phyloP scores from a whole-genome alignment of 2,888 invertebrate genomes.

The Synanthedon formicaeformis region DNA sequence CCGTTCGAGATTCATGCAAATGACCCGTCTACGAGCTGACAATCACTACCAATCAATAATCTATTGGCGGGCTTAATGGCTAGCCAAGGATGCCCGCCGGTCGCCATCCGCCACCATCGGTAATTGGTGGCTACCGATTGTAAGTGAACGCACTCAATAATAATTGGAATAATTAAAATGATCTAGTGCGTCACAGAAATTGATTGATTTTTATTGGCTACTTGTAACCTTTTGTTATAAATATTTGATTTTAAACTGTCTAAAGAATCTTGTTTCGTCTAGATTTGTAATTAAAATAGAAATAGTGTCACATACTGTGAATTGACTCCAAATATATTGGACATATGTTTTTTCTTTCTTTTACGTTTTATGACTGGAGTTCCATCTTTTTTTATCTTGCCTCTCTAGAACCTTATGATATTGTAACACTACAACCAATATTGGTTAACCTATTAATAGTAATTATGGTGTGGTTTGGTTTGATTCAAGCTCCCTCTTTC shows the following conservation, averaged over 20 bases:
- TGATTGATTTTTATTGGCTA: slow-evolving; percentile 14
- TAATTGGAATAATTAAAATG: slow-evolving; percentile 59
- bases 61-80: slow-evolving; percentile 65
- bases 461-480: too few relatives aligned
- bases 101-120: slow-evolving; percentile 26
- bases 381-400: too few relatives aligned
- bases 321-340: too few relatives aligned
- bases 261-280: too few relatives aligned
- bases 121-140: slow-evolving; percentile 48
- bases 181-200: slow-evolving; percentile 20
- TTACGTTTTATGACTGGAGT: too few relatives aligned
- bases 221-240: not conserved
- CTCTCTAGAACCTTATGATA: too few relatives aligned
- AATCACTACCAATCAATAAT: slow-evolving; percentile 71
- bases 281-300: too few relatives aligned
- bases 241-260: not conserved
- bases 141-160: slow-evolving; percentile 48
- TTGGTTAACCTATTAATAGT: too few relatives aligned
- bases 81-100: slow-evolving; percentile 55
- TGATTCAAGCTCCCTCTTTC: too few relatives aligned
- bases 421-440: too few relatives aligned
- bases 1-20: slow-evolving; percentile 61
- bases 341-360: too few relatives aligned
- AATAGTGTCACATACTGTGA: too few relatives aligned
- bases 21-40: slow-evolving; percentile 43